Percentiles rank a stretch among this genome's conserved stretches.
Evolutionary conservation across 2,888 invertebrate species (phyloP).

Genomic region (Carcina quercana): DNA sequence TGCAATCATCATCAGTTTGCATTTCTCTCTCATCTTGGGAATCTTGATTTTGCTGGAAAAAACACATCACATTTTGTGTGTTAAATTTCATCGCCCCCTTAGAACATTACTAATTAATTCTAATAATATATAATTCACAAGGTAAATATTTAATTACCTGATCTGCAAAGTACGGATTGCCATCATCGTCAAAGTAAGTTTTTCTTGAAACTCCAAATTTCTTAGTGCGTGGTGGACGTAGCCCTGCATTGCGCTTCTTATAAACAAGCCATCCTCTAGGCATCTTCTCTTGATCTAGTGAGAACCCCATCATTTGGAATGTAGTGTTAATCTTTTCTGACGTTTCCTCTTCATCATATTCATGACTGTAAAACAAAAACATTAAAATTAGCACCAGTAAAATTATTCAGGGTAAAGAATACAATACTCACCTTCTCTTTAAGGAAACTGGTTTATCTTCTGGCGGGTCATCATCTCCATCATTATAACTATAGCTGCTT

Average conservation of each 20-base stretch:
- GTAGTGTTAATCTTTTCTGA: constrained; percentile 77
- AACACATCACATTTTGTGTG: too few species aligned
- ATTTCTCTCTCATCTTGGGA: constrained; percentile 48
- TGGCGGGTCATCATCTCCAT: constrained; percentile 68
- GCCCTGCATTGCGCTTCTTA: constrained; percentile 75
- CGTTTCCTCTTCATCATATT: constrained; percentile 57
- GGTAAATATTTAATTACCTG: constrained; percentile 27
- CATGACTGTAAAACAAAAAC: constrained; percentile 58
- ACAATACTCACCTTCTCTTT: constrained; percentile 62
- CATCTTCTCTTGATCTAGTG: constrained; percentile 38
- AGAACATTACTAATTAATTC: constrained; percentile 6
- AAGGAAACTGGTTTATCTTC: constrained; percentile 66
- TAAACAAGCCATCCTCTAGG: constrained; percentile 77
- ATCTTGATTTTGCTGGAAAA: too few species aligned
- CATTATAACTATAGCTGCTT: constrained; percentile 35
- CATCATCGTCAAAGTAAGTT: constrained; percentile 80
- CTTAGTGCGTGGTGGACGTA: constrained; percentile 62
- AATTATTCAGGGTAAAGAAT: constrained; percentile 3
- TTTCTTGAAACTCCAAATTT: constrained; percentile 60
- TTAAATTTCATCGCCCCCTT: too few species aligned
- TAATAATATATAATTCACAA: neutral
- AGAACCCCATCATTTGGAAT: constrained; percentile 78
- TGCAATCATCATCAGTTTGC: constrained; percentile 45
- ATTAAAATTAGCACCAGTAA: neutral
- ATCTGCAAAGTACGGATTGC: constrained; percentile 60